A percentile compares a stretch with the other conserved stretches of the same genome.
phyloP scores from a whole-genome alignment of 2,113 vertebrate genomes.

The Heteronetta atricapilla region DNA sequence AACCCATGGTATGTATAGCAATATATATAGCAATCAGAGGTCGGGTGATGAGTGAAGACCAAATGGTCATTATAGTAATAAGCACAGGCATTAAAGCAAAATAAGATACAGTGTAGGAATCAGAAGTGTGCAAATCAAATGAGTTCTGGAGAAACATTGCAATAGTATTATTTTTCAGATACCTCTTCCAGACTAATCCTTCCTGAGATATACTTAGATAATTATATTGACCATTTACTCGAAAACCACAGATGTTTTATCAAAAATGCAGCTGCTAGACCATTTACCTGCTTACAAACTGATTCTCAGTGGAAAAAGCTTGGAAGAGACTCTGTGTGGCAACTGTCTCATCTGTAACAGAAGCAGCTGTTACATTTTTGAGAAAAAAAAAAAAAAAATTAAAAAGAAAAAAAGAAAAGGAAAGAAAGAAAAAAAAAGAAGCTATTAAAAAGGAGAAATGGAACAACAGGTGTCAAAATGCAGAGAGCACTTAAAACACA shows the following conservation, averaged over 20 bases:
- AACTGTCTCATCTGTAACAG: not conserved
- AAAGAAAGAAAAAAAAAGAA: not conserved
- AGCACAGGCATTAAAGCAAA: not conserved
- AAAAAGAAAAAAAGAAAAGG: too few relatives aligned
- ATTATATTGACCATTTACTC: not conserved
- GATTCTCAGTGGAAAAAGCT: not conserved
- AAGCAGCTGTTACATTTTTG: not conserved
- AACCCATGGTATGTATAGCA: constrained; percentile 31
- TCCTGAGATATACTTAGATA: not conserved
- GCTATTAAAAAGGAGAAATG: not conserved
- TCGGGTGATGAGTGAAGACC: too few relatives aligned
- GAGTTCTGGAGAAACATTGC: not conserved
- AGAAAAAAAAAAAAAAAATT: not conserved
- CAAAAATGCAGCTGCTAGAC: not conserved
- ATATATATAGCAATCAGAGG: too few relatives aligned
- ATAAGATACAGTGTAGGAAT: not conserved
- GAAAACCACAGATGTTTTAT: not conserved
- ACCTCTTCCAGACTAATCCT: not conserved
- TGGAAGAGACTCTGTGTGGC: not conserved
- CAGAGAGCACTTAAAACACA: not conserved
- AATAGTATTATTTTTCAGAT: not conserved
- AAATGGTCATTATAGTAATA: not conserved
- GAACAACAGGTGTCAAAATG: not conserved
- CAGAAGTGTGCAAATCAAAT: not conserved
- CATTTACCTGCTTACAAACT: not conserved